These are phyloP conservation scores for Philotrypesis tridentata DNA, from an alignment of 1,140 invertebrate genomes.

Conservation along the genomic window DNA sequence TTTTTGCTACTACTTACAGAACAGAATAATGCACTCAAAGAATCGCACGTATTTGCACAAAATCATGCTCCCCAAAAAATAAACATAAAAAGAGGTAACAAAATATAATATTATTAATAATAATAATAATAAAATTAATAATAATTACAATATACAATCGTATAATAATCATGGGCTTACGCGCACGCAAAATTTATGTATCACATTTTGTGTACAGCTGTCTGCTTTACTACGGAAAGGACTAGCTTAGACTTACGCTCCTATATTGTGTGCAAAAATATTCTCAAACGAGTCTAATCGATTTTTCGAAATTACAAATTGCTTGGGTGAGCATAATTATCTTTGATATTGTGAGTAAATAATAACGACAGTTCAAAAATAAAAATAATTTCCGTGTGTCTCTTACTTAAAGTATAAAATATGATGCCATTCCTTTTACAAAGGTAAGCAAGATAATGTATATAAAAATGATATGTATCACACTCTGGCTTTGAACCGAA, in stretches of 20 bases:
- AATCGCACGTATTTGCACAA: constrained; percentile 25
- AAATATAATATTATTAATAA: constrained; percentile 44
- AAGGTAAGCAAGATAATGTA: constrained; percentile 42
- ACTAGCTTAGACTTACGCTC: constrained; percentile 65
- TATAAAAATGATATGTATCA: constrained; percentile 42
- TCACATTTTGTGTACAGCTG: constrained; percentile 68
- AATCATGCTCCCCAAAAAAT: constrained; percentile 14
- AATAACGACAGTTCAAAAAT: background rate
- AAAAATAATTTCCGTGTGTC: constrained; percentile 3
- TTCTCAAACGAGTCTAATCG: constrained; percentile 34
- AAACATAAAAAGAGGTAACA: constrained; percentile 50
- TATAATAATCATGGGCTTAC: constrained; percentile 32
- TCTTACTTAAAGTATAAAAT: background rate
- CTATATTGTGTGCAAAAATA: constrained; percentile 39
- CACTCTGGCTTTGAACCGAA: constrained; percentile 27
- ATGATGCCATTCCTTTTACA: constrained; percentile 19
- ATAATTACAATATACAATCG: constrained; percentile 30
- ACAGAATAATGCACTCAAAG: constrained; percentile 2
- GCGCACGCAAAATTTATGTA: constrained; percentile 57
- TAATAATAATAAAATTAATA: constrained; percentile 19
- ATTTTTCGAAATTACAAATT: background rate
- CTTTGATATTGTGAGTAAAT: background rate
- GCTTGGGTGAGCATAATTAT: background rate
- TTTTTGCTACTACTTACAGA: background rate
- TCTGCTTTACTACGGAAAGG: constrained; percentile 60